phyloP scores from a whole-genome alignment of 2,888 invertebrate species.

The Cecidostiba fungosa region DNA sequence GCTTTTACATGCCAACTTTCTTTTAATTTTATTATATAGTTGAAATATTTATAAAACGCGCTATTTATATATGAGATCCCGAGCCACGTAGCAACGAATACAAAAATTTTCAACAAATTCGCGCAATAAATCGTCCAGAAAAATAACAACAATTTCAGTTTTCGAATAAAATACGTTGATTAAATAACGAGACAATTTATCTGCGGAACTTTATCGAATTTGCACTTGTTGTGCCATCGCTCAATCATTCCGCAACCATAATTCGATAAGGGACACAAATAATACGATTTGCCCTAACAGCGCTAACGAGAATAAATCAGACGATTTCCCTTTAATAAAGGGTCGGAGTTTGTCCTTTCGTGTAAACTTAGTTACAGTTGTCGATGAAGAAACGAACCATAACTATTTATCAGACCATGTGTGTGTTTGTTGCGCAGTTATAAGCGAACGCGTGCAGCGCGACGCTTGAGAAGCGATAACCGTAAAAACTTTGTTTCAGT shows the following conservation, averaged over 20 bases:
- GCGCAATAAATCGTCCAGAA: neutral
- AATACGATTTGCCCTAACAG: neutral
- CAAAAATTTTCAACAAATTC: neutral
- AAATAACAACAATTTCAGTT: neutral
- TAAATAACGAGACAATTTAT: neutral
- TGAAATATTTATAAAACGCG: neutral
- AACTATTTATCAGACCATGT: slow-evolving; percentile 47
- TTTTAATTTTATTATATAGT: neutral
- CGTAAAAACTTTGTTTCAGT: slow-evolving; percentile 25
- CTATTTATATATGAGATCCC: neutral
- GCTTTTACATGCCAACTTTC: neutral
- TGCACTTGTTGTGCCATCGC: neutral
- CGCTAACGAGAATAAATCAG: slow-evolving; percentile 8
- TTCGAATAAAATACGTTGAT: neutral
- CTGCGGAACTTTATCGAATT: neutral
- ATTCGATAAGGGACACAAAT: slow-evolving; percentile 18
- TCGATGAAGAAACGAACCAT: slow-evolving; percentile 40
- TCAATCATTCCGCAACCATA: neutral
- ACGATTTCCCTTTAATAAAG: slow-evolving; percentile 10
- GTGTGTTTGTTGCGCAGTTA: neutral
- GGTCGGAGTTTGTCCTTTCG: slow-evolving; percentile 19
- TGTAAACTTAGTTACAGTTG: slow-evolving; percentile 25
- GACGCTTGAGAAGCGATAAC: slow-evolving; percentile 1
- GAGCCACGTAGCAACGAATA: neutral
- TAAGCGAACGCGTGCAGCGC: too few species aligned